Evolutionary conservation across 2,797 vertebrate species (phyloP).

Genomic region (Typhlichthys eigenmanni): DNA sequence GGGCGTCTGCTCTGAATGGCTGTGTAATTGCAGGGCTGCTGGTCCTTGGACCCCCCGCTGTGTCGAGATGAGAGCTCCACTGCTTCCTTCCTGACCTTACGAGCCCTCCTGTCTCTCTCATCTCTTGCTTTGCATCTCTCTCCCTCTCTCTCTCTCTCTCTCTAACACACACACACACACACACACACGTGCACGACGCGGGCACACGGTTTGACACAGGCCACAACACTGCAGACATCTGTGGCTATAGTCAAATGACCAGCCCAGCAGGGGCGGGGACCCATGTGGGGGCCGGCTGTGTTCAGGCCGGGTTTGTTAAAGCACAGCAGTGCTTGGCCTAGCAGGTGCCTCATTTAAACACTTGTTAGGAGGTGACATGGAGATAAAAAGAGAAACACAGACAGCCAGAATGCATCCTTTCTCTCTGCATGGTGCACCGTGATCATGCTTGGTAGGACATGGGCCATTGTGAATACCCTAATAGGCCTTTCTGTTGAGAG

Average conservation of each 20-base stretch:
- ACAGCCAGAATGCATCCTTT: conserved; percentile 23
- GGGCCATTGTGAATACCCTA: conserved; percentile 7
- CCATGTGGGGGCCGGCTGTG: conserved; percentile 41
- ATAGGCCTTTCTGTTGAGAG: neutral
- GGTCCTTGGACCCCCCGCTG: no score
- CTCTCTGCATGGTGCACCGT: conserved; percentile 21
- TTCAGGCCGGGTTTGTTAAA: conserved; percentile 60
- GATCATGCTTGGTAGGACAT: conserved; percentile 5
- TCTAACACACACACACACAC: conserved; percentile 9
- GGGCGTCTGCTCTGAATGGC: no score
- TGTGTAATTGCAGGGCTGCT: no score
- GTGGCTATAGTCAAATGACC: conserved; percentile 56
- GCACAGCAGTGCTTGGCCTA: conserved; percentile 40
- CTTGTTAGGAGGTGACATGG: conserved; percentile 62
- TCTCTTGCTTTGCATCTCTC: neutral
- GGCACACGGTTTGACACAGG: neutral
- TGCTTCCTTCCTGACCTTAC: conserved; percentile 60
- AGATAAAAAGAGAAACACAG: conserved; percentile 57
- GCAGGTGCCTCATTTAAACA: conserved; percentile 71
- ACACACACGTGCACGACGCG: conserved; percentile 5
- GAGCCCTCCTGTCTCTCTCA: conserved; percentile 41
- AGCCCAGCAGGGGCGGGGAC: conserved; percentile 48
- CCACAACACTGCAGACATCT: conserved; percentile 19
- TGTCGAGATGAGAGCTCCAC: conserved; percentile 47
- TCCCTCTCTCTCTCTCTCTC: neutral